These are phyloP conservation scores for Rhinichthys klamathensis DNA, from an alignment of 2,113 vertebrate species.

Conservation along the genomic window DNA sequence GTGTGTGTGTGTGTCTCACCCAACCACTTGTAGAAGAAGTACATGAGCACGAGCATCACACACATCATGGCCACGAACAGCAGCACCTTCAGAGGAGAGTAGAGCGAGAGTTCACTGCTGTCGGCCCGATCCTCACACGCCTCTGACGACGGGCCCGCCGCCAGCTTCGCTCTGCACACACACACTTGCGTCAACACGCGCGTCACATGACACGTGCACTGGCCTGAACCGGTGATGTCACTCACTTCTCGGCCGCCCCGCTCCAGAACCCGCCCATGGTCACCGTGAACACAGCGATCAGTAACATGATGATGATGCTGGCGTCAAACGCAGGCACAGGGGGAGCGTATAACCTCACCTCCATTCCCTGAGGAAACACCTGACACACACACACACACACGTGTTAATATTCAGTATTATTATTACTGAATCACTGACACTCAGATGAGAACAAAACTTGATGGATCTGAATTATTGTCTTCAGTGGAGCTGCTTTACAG, in stretches of 20 bases:
- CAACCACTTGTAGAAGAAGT: constrained; percentile 91
- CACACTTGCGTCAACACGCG: too few relatives aligned
- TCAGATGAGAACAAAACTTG: too few relatives aligned
- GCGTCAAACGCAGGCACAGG: constrained; percentile 77
- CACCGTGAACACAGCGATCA: constrained; percentile 86
- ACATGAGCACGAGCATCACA: constrained; percentile 91
- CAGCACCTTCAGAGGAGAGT: constrained; percentile 87
- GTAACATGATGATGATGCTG: constrained; percentile 88
- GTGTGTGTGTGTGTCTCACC: constrained; percentile 76
- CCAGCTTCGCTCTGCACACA: constrained; percentile 78
- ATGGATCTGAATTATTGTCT: too few relatives aligned
- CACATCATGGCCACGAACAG: constrained; percentile 89
- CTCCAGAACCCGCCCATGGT: constrained; percentile 92
- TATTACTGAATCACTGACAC: too few relatives aligned
- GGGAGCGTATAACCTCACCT: constrained; percentile 84
- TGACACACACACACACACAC: constrained; percentile 9
- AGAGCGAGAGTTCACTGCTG: constrained; percentile 68
- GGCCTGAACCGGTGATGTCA: too few relatives aligned
- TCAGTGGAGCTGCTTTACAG: too few relatives aligned
- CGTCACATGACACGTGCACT: too few relatives aligned
- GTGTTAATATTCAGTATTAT: background rate
- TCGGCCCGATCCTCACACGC: constrained; percentile 64
- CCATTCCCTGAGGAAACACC: constrained; percentile 73
- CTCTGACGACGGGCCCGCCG: constrained; percentile 55
- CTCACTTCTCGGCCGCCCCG: constrained; percentile 81